Evolutionary conservation across 2,888 invertebrate genomes (phyloP).

Genomic region (Drosophila yooni): DNA sequence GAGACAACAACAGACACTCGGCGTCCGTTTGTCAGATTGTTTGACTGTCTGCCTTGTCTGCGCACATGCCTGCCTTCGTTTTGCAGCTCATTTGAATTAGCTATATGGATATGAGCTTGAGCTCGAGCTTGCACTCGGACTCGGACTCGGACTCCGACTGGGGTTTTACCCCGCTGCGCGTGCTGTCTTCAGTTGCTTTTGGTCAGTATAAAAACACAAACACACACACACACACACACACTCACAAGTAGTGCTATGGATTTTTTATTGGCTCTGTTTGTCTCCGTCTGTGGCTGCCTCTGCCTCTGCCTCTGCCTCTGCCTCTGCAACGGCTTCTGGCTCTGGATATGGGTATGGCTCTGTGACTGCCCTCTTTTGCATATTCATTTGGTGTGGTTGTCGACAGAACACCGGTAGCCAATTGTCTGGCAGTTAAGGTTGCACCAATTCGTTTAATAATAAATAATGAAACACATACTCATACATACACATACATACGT

Average conservation of each 20-base stretch:
- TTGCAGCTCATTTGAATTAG: slow-evolving; percentile 79
- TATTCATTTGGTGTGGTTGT: slow-evolving; percentile 67
- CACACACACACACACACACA: neutral
- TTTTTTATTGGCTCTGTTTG: slow-evolving; percentile 2
- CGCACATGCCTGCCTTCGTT: slow-evolving; percentile 30
- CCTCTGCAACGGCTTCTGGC: slow-evolving; percentile 14
- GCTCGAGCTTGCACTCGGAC: slow-evolving; percentile 8
- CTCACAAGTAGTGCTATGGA: neutral
- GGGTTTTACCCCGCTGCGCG: slow-evolving; percentile 38
- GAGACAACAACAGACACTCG: slow-evolving; percentile 14
- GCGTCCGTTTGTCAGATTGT: slow-evolving; percentile 11
- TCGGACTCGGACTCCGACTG: slow-evolving; percentile 1
- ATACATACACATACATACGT: neutral
- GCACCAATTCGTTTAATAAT: slow-evolving; percentile 82
- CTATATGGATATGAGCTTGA: slow-evolving; percentile 51
- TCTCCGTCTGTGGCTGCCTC: slow-evolving; percentile 52
- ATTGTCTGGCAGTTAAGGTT: slow-evolving; percentile 82
- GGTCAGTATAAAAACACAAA: slow-evolving; percentile 43
- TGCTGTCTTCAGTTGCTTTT: slow-evolving; percentile 40
- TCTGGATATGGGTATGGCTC: slow-evolving; percentile 24
- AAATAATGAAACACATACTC: slow-evolving; percentile 68
- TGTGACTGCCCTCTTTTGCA: slow-evolving; percentile 62
- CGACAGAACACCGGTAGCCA: slow-evolving; percentile 81
- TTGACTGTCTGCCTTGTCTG: slow-evolving; percentile 11
- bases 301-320: slow-evolving; percentile 20